Evolutionary conservation across 2,797 vertebrate species (phyloP).

Genomic region (Cuculus canorus): DNA sequence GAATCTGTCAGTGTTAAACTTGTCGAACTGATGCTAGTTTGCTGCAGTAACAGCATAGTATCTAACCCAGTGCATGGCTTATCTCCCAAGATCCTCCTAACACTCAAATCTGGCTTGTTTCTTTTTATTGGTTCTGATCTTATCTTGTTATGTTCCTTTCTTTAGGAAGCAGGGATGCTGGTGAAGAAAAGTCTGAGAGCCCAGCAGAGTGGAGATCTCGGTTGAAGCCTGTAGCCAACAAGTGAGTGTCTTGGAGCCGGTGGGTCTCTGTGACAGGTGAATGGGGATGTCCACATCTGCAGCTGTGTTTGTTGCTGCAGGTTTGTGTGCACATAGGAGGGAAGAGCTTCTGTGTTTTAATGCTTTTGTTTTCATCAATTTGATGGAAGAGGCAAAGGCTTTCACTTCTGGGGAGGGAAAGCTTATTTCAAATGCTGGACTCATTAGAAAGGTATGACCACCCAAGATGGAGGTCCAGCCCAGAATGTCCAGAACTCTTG

Average conservation of each 20-base stretch:
- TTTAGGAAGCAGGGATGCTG: background rate
- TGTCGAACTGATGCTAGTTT: constrained; percentile 11
- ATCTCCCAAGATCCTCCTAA: background rate
- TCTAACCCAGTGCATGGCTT: background rate
- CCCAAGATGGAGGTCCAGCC: background rate
- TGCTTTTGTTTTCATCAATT: background rate
- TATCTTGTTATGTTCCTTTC: background rate
- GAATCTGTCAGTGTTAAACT: background rate
- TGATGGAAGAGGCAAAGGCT: background rate
- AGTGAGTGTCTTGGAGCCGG: constrained; percentile 61
- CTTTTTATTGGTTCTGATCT: background rate
- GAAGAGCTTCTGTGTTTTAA: background rate
- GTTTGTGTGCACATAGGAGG: background rate
- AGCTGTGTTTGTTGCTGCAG: background rate
- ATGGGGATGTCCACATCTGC: background rate
- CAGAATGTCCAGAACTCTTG: background rate
- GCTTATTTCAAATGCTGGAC: background rate
- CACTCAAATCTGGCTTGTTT: background rate
- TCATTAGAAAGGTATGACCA: background rate
- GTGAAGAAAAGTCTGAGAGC: constrained; percentile 55
- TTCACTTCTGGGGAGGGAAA: background rate
- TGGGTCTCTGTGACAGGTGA: background rate
- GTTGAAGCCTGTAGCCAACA: constrained; percentile 74
- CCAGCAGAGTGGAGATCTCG: constrained; percentile 82
- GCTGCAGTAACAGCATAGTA: background rate